Conservation (phyloP, 1,140 invertebrate genomes). For the Chironomus tepperi region DNA sequence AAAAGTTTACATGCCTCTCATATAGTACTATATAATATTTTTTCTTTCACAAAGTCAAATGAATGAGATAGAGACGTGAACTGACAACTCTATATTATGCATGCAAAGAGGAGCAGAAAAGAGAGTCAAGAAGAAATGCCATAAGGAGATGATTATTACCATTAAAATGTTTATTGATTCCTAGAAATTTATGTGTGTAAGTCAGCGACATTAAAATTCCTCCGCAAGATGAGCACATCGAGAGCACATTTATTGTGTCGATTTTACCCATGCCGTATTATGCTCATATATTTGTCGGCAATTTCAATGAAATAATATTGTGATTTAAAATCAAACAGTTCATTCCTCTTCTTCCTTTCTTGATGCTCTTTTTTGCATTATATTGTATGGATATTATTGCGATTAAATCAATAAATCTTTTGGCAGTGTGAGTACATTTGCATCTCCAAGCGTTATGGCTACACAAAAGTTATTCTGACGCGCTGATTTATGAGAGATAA, state of each 20-base stretch:
- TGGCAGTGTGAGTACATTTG: slow-evolving; percentile 5
- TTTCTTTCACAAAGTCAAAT: background rate
- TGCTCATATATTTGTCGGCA: background rate
- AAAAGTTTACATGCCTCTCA: background rate
- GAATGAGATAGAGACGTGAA: too few species aligned
- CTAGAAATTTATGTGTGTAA: slow-evolving; percentile 14
- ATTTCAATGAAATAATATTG: slow-evolving; percentile 15
- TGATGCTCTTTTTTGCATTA: background rate
- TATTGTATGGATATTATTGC: too few species aligned
- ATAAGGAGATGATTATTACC: background rate
- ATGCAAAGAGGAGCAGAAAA: too few species aligned
- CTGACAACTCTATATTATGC: too few species aligned
- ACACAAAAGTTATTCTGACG: background rate
- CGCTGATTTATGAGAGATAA: too few species aligned
- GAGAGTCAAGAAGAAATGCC: background rate
- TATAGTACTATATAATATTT: background rate
- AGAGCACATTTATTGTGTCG: background rate
- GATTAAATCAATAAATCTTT: slow-evolving; percentile 6
- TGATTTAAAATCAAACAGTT: slow-evolving; percentile 9
- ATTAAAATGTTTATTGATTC: slow-evolving; percentile 10
- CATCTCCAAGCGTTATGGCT: background rate
- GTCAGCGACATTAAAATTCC: background rate
- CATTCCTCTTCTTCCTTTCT: background rate
- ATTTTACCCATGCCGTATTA: slow-evolving; percentile 3
- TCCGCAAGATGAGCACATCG: background rate